These are phyloP conservation scores for Rhinophrynus dorsalis DNA, from an alignment of 2,797 vertebrate genomes.

Conservation along the genomic window DNA sequence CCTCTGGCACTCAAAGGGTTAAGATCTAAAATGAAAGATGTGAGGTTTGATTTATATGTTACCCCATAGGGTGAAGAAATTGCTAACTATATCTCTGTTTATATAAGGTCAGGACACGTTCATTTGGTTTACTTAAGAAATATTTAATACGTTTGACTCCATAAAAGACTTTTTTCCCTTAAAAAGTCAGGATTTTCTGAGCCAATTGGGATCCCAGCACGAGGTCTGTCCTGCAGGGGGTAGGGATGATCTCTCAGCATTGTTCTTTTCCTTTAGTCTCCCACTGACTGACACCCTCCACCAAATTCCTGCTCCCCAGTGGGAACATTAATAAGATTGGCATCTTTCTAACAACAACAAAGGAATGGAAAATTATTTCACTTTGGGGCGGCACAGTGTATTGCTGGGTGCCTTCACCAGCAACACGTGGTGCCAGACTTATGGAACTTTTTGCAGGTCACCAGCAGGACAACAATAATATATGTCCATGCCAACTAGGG, in stretches of 20 bases:
- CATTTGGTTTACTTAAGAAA: slow-evolving; percentile 30
- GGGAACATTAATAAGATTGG: slow-evolving; percentile 22
- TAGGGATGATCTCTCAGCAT: slow-evolving; percentile 8
- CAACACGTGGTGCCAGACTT: no score
- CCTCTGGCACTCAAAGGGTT: no score
- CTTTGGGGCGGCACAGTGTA: neutral
- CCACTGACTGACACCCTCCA: slow-evolving; percentile 9
- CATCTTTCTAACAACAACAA: slow-evolving; percentile 31
- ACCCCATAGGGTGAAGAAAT: no score
- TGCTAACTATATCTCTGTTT: slow-evolving; percentile 2
- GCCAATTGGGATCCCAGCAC: slow-evolving; percentile 12
- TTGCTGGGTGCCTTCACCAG: slow-evolving; percentile 6
- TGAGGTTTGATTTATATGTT: no score
- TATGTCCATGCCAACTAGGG: no score
- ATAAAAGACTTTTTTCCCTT: slow-evolving; percentile 24
- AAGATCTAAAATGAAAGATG: no score
- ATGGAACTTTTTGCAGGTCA: no score
- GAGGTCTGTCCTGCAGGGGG: slow-evolving; percentile 16
- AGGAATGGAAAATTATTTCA: slow-evolving; percentile 7
- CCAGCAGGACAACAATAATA: no score
- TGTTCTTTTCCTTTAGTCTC: slow-evolving; percentile 19
- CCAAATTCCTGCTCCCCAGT: neutral
- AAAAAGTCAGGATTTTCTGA: slow-evolving; percentile 33
- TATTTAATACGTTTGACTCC: slow-evolving; percentile 28
- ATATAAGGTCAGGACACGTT: slow-evolving; percentile 9